These are phyloP conservation scores for Nymphicus hollandicus DNA, from an alignment of 2,113 vertebrate genomes.

Conservation along the genomic window DNA sequence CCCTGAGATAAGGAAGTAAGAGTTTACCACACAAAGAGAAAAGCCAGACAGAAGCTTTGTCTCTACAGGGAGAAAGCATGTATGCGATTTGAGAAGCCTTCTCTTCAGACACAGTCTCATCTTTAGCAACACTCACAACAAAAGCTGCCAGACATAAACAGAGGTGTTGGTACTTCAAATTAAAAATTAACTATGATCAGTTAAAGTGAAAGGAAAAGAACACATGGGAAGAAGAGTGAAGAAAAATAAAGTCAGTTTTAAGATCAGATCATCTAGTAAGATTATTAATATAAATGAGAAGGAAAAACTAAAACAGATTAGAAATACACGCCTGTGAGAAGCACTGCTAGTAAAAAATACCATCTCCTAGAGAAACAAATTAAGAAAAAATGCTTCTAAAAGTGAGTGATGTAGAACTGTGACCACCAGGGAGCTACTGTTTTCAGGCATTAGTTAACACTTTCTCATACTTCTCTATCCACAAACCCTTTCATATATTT, in stretches of 20 bases:
- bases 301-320: neutral
- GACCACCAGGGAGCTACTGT: neutral
- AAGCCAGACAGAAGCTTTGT: neutral
- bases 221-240: neutral
- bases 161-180: neutral
- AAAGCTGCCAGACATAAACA: neutral
- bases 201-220: neutral
- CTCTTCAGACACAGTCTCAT: neutral
- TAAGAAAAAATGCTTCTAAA: neutral
- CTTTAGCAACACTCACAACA: neutral
- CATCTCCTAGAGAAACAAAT: neutral
- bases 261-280: neutral
- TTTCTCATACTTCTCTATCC: neutral
- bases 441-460: neutral
- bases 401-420: neutral
- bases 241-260: neutral
- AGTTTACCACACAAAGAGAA: neutral
- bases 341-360: neutral
- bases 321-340: neutral
- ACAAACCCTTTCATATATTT: neutral
- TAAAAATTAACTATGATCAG: conserved; percentile 21
- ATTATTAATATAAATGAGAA: neutral
- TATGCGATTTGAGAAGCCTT: neutral
- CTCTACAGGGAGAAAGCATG: neutral
- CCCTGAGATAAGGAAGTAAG: neutral